Evolutionary conservation across 2,888 invertebrate species (phyloP), one percentile per base, ranked within the genome.

Genomic region (Calephelis perditalis): DNA sequence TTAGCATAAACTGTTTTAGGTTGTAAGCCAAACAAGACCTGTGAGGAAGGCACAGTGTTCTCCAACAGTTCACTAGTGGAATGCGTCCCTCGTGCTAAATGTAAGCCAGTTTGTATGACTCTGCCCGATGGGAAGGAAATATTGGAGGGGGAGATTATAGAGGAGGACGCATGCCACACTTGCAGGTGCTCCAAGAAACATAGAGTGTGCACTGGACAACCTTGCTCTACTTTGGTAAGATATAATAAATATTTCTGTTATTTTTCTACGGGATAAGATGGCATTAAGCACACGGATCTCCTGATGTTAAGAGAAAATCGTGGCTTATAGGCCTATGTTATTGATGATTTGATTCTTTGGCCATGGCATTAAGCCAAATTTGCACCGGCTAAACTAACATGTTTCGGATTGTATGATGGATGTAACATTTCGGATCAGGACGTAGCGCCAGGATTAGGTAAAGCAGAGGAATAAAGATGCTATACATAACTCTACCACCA

Each of bases 141-240:
- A 72, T 93, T 93, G 61, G 97, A 97, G 79, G 96, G 97, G 0
- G 96, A 96, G 73, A 76, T 94, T 35, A 91, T 96, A 0, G 92
- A 93, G 64, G 92, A 94, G 64, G 96, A 97, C 75, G 92, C 91
- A 0, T 97, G 97, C 75, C 95, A 96, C 71, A 94, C 94, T 0
- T 98, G 97, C 72, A 92, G 92, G 58, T 96, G 96, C 67, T 95
- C 95, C 0, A 92, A 94, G 72, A 93, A 93, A 11, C 91, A 93
- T 66, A 92, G 92, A 70, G 86, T 93, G 0, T 96, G 96, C 73
- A 93, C 92, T 59, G 96, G 96, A 10, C 92, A 92, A 61, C 95
- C 95, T 0, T 96, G 96, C 70, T 74, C 82, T 40, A 83, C 87
- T 40, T 63, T 73, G 11, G 83, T 86, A 62, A 75, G 79, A 40